Conservation (phyloP, 2,797 vertebrate genomes). For the Leptodactylus fallax region DNA sequence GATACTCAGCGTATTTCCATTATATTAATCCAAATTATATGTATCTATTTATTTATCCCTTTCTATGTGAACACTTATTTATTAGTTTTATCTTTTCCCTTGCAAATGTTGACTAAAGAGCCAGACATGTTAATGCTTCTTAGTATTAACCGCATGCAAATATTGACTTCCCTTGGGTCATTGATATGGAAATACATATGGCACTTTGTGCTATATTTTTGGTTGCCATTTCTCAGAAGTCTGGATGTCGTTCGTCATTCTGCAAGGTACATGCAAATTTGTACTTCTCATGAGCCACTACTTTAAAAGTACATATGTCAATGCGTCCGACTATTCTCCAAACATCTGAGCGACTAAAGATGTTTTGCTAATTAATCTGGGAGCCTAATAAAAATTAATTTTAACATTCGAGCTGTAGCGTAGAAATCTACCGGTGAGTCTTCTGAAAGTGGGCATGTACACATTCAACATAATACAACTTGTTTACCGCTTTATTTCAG, state of each 20-base stretch:
- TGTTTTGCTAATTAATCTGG: slow-evolving; percentile 46
- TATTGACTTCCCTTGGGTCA: slow-evolving; percentile 59
- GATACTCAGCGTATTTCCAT: background rate
- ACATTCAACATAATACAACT: background rate
- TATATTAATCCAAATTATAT: background rate
- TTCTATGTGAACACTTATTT: background rate
- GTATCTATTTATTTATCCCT: background rate
- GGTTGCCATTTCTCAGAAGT: slow-evolving; percentile 62
- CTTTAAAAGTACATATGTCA: slow-evolving; percentile 62
- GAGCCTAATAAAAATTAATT: slow-evolving; percentile 26
- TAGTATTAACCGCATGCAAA: slow-evolving; percentile 55
- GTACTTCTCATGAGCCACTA: slow-evolving; percentile 46
- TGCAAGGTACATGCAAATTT: slow-evolving; percentile 62
- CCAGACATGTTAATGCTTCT: slow-evolving; percentile 46
- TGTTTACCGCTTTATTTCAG: background rate
- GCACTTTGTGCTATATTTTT: slow-evolving; percentile 53
- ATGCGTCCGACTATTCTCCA: slow-evolving; percentile 55
- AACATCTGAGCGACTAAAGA: slow-evolving; percentile 57
- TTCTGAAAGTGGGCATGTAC: background rate
- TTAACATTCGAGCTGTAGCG: background rate
- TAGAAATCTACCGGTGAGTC: background rate
- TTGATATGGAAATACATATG: slow-evolving; percentile 65
- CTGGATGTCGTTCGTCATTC: slow-evolving; percentile 63
- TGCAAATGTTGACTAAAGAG: slow-evolving; percentile 50
- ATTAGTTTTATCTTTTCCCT: slow-evolving; percentile 39